These are phyloP conservation scores for Heliocidaris erythrogramma DNA, from an alignment of 35 echinoderm and acorn worm genomes.

Conservation along the genomic window DNA sequence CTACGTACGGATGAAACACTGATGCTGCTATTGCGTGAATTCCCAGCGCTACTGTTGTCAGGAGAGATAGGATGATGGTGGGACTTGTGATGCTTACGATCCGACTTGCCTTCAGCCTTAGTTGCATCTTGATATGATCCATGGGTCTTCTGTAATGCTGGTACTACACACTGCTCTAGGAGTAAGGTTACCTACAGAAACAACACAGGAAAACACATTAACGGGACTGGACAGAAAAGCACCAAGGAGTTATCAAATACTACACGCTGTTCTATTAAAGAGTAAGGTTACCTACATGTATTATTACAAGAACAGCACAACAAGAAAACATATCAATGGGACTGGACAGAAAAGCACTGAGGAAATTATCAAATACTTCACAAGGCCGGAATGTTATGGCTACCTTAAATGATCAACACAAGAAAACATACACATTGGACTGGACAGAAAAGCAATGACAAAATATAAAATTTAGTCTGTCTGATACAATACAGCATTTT, in stretches of 20 bases:
- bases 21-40: slow-evolving; percentile 11
- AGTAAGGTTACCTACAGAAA: slow-evolving; percentile 41
- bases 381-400: no score
- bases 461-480: neutral
- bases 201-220: neutral
- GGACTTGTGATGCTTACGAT: slow-evolving; percentile 28
- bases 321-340: neutral
- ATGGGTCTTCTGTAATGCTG: slow-evolving; percentile 63
- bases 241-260: neutral
- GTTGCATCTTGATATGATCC: slow-evolving; percentile 61
- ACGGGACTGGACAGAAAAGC: neutral
- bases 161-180: slow-evolving; percentile 54
- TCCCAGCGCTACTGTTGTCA: neutral
- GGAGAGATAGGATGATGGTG: neutral
- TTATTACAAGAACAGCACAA: neutral
- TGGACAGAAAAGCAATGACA: neutral
- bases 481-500: neutral
- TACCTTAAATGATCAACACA: no score
- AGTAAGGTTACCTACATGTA: slow-evolving; percentile 43
- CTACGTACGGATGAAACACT: neutral
- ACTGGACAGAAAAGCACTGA: neutral
- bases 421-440: no score
- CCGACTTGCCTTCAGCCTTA: slow-evolving; percentile 54
- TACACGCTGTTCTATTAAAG: slow-evolving; percentile 53
- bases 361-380: neutral